Base-by-base conservation (phyloP, 2,113 vertebrate genomes). In the Patagioenas fasciata region DNA sequence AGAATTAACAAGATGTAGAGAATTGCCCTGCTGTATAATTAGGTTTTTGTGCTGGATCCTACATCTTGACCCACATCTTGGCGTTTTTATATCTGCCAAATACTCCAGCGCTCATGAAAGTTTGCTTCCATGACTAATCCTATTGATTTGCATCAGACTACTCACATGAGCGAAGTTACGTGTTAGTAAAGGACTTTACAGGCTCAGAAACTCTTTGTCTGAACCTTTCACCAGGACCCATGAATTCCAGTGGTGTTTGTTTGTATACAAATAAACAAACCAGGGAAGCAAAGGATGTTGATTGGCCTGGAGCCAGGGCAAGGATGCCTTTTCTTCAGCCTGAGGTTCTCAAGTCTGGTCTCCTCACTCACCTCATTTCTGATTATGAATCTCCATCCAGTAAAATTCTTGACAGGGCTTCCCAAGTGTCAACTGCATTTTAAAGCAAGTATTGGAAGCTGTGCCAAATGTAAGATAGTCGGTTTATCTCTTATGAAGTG, bases 231-330 rank as follows among this genome's bases (percentile, higher is more conserved):
- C 79, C 62, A 57, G 0, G 0, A 44, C 72, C 34, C 36, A 25
- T 40, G 75, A 83, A 90, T 90, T 90, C 69, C 88, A 79, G 31
- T 29, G 42, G 44, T 70, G 57, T 40, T 93, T 70, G 77, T 80
- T 88, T 86, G 84, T 13, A 80, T 7, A 84, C 85, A 96, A 93
- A 96, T 80, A 91, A 94, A 94, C 54, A 91, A 65, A 70, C 9
- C 24, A 53, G 58, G 64, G 79, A 89, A 83, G 67, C 38, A 9
- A 51, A 60, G 57, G 75, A 62, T 85, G 88, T 85, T 89, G 90
- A 83, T 4, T 95, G 88, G 88, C 67, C 79, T 44, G 29, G 19
- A 93, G 80, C 83, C 95, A 91, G 56, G 19, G 56, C 20, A 78
- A 80, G 15, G 83, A 53, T 40, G 15, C 17, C 5, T 84, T 66